phyloP scores from a whole-genome alignment of 2,113 vertebrate genomes.

The Sander lucioperca region DNA sequence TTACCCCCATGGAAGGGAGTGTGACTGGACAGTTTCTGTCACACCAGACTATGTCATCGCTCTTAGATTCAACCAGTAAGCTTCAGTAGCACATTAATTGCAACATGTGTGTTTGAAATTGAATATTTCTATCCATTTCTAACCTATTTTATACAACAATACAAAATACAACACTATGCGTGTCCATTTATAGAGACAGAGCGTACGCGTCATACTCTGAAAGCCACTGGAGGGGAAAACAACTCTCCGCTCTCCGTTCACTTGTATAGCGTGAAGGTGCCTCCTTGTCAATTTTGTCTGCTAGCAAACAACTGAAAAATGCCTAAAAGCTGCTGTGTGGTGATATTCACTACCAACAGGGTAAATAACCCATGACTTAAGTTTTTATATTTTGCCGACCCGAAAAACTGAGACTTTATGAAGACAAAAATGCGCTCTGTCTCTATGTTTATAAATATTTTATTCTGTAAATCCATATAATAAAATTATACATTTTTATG shows the following conservation, averaged over 20 bases:
- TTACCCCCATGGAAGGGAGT: constrained; percentile 94
- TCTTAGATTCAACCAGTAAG: constrained; percentile 93
- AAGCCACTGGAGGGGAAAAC: too few species aligned
- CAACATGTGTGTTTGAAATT: neutral
- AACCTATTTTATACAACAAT: neutral
- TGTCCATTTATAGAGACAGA: neutral
- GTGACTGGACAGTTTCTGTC: constrained; percentile 95
- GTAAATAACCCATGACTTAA: too few species aligned
- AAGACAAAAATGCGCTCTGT: too few species aligned
- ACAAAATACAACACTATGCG: neutral
- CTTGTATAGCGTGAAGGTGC: too few species aligned
- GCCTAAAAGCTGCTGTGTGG: too few species aligned
- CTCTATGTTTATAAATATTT: neutral
- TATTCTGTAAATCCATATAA: neutral
- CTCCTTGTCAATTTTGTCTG: too few species aligned
- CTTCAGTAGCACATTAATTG: constrained; percentile 8
- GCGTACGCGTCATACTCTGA: too few species aligned
- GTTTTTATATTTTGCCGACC: too few species aligned
- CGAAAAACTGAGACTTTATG: too few species aligned
- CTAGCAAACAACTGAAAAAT: too few species aligned
- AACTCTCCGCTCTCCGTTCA: too few species aligned
- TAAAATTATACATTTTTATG: neutral
- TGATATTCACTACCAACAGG: too few species aligned
- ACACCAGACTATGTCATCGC: constrained; percentile 95
- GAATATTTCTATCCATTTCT: neutral